These are phyloP conservation scores for Tyto alba DNA, from an alignment of 2,113 vertebrate species.

Conservation along the genomic window DNA sequence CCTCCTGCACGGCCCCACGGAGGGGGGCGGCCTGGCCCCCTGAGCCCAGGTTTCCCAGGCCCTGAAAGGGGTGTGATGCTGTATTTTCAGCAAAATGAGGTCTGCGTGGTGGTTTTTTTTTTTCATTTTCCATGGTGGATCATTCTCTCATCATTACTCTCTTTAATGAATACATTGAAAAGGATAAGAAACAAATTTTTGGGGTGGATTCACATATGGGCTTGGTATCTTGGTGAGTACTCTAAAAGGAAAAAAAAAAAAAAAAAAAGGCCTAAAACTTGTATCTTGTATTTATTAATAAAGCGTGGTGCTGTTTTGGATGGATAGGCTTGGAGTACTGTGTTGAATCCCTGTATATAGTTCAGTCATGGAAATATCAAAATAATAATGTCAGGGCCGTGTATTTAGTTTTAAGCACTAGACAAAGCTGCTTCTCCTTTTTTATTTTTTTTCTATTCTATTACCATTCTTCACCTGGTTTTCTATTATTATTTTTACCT, in stretches of 20 bases:
- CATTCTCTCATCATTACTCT: neutral
- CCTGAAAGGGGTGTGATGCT: rapidly evolving
- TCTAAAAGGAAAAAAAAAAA: neutral
- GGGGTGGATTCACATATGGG: rapidly evolving
- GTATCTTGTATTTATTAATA: neutral
- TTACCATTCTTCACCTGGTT: no score
- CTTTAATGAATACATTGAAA: neutral
- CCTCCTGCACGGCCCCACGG: rapidly evolving
- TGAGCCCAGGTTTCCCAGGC: neutral
- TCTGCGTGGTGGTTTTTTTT: rapidly evolving
- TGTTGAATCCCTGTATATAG: neutral
- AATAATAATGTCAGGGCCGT: rapidly evolving
- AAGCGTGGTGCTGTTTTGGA: neutral
- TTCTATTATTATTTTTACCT: neutral
- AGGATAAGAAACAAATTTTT: neutral
- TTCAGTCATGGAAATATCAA: neutral
- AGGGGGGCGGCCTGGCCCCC: rapidly evolving
- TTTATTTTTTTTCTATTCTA: neutral
- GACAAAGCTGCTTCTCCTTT: neutral
- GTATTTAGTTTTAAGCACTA: neutral
- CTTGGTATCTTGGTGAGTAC: neutral
- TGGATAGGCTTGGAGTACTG: neutral
- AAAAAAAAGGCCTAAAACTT: neutral
- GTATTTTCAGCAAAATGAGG: neutral
- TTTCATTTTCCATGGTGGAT: neutral